Conservation (phyloP, 2,113 vertebrate species). For the Silurus asotus region DNA sequence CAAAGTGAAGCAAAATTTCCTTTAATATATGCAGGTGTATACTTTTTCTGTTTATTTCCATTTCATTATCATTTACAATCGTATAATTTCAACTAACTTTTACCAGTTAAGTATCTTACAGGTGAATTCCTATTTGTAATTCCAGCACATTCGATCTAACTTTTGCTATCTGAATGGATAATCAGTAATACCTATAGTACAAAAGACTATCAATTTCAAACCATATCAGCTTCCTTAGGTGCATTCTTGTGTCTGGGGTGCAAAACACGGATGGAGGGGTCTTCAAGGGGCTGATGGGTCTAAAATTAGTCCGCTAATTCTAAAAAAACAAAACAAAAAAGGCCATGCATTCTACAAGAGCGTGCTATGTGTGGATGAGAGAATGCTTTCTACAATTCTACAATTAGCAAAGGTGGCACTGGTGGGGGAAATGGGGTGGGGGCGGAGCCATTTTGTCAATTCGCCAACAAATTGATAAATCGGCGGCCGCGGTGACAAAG, state of each 20-base stretch:
- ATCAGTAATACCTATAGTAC: conserved; percentile 3
- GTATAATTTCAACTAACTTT: not conserved
- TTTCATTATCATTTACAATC: not conserved
- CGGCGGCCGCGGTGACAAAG: conserved; percentile 34
- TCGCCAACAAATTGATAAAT: conserved; percentile 55
- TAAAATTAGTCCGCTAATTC: conserved; percentile 47
- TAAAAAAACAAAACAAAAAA: conserved; percentile 45
- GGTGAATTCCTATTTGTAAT: not conserved
- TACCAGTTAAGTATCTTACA: not conserved
- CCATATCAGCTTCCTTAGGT: conserved; percentile 36
- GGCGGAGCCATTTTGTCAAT: conserved; percentile 54
- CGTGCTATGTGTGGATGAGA: conserved; percentile 43
- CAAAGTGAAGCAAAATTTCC: conserved; percentile 36
- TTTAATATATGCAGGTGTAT: not conserved
- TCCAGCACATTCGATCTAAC: conserved; percentile 27
- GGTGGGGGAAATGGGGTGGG: not conserved
- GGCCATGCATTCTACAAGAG: conserved; percentile 65
- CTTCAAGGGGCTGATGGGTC: conserved; percentile 52
- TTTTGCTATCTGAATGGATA: not conserved
- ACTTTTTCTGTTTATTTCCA: not conserved
- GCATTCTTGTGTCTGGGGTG: conserved; percentile 17
- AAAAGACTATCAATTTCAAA: conserved; percentile 19
- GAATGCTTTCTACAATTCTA: conserved; percentile 35
- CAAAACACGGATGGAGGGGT: conserved; percentile 53
- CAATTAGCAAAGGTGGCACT: conserved; percentile 33